A percentile compares a stretch with the other conserved stretches of the same genome.
phyloP scores from a whole-genome alignment of 2,113 vertebrate genomes.

The Hippocampus zosterae region DNA sequence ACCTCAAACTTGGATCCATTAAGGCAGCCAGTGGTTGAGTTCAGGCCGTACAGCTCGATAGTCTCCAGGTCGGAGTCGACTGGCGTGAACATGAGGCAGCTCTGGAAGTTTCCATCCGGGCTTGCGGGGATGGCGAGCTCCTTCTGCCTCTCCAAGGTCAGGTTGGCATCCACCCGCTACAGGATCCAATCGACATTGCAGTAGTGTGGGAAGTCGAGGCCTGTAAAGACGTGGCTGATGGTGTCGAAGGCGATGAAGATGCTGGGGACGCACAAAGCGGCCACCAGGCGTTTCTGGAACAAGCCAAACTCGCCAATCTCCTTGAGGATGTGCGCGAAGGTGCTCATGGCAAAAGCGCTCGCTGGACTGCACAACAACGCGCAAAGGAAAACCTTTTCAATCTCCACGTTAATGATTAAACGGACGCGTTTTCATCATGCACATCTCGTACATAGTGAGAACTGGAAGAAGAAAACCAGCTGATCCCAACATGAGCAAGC shows the following conservation, averaged over 20 bases:
- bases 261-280: slow-evolving; percentile 65
- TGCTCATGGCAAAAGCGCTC: slow-evolving; percentile 63
- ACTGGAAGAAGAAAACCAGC: too few relatives aligned
- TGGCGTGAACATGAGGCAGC: slow-evolving; percentile 80
- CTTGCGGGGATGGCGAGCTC: slow-evolving; percentile 76
- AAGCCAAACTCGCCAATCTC: slow-evolving; percentile 78
- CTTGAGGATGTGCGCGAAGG: slow-evolving; percentile 70
- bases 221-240: slow-evolving; percentile 81
- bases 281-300: slow-evolving; percentile 77
- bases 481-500: too few relatives aligned
- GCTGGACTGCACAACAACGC: background rate
- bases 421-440: background rate
- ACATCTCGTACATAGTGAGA: background rate
- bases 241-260: slow-evolving; percentile 72
- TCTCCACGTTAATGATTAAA: background rate
- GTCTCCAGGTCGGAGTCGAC: slow-evolving; percentile 66
- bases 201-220: slow-evolving; percentile 65
- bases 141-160: slow-evolving; percentile 66
- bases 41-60: slow-evolving; percentile 73
- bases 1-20: slow-evolving; percentile 72
- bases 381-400: background rate
- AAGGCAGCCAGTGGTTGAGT: slow-evolving; percentile 66
- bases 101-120: slow-evolving; percentile 57
- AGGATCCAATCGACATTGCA: slow-evolving; percentile 83
- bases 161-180: slow-evolving; percentile 57